Conservation (phyloP, 2,888 invertebrate genomes). For the Pachycephus smyrnensis region DNA sequence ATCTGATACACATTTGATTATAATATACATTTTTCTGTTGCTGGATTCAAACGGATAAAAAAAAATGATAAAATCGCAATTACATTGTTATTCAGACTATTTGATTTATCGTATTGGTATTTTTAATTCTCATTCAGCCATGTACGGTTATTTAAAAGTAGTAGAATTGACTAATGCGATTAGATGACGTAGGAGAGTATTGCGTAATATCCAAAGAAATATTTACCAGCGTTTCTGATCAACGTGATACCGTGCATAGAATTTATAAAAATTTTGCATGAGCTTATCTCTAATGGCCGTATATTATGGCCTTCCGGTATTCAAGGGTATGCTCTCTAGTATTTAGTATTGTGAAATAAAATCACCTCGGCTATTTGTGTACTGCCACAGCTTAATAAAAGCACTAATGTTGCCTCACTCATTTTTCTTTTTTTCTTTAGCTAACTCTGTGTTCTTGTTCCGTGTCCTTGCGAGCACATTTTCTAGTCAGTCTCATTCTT, state of each 20-base stretch:
- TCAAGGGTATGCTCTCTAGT: not conserved
- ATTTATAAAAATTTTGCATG: not conserved
- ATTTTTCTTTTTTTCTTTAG: conserved; percentile 19
- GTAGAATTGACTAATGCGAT: not conserved
- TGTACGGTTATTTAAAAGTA: not conserved
- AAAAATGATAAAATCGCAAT: not conserved
- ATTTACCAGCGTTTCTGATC: not conserved
- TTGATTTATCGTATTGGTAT: not conserved
- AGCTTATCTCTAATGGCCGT: not conserved
- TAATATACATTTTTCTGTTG: not conserved
- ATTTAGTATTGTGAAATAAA: not conserved
- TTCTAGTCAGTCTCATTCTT: conserved; percentile 4
- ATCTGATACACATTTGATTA: not conserved
- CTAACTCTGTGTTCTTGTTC: conserved; percentile 14
- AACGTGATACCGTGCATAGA: not conserved
- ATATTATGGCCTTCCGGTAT: not conserved
- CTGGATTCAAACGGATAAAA: not conserved
- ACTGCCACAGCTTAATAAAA: conserved; percentile 50
- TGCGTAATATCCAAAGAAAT: not conserved
- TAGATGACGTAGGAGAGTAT: not conserved
- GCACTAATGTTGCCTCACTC: conserved; percentile 27
- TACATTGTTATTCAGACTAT: not conserved
- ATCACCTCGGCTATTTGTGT: conserved; percentile 37
- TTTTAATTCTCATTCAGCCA: not conserved
- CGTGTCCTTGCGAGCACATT: conserved; percentile 12